Evolutionary conservation across 2,113 vertebrate genomes (phyloP), one percentile per base, ranked within the genome.

Genomic region (Gallinago jamesoni): DNA sequence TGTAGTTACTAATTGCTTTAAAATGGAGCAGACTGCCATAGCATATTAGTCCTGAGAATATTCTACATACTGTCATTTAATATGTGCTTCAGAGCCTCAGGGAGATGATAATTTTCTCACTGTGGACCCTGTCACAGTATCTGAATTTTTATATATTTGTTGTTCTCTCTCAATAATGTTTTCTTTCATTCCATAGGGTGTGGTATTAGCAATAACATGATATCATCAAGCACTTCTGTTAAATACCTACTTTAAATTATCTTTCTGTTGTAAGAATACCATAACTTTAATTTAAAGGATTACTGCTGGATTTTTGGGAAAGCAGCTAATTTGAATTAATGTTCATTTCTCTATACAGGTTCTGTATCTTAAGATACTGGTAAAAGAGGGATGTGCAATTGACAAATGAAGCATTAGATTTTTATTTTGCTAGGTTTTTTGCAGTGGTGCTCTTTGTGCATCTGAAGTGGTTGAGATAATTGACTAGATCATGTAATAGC

Each of bases 371-470:
- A 45, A 80, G 56, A 13, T 69, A 8, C 14, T 78, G 27, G 45
- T 48, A 53, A 48, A 43, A 66, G 48, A 55, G 24, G 31, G 53
- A 19, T n/a, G 20, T 6, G 1, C 23, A 27, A 39, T 5, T 39
- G 55, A 57, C 64, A 89, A 53, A 33, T 60, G 30, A 94, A 87
- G n/a, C 56, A 56, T 4, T 96, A 27, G 22, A 45, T 83, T 94
- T 94, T 97, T 62, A 48, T 95, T 87, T 73, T 90, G 75, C 76
- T 74, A 75, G 33, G 28, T 28, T 63, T 90, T 92, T 35, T 90
- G 22, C n/a, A 59, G 20, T 55, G 56, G 6, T 75, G 25, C 23
- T 68, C 25, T 62, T 69, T 37, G 47, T 84, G 35, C 31, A 60
- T 41, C 52, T 76, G 10, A n/a, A 77, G 53, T 47, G 30, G 2